Evolutionary conservation across 2,113 vertebrate genomes (phyloP).

Genomic region (Galbula dea): DNA sequence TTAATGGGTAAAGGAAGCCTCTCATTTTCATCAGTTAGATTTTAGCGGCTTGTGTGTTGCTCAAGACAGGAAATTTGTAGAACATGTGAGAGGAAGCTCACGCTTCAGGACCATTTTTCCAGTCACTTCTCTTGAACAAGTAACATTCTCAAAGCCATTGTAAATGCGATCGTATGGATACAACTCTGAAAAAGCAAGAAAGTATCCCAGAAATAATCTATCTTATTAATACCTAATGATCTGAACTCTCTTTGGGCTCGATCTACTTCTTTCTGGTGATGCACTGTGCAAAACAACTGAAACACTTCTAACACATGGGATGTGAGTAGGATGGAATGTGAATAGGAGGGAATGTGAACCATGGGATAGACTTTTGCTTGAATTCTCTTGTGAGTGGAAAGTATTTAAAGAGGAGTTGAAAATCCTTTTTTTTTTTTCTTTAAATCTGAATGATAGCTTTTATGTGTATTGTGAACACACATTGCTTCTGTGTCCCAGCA

Average conservation of each 20-base stretch:
- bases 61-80: not conserved
- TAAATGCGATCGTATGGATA: not conserved
- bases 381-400: conserved; percentile 21
- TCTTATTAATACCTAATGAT: not conserved
- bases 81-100: not conserved
- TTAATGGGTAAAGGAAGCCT: not conserved
- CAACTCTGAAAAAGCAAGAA: not conserved
- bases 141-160: not conserved
- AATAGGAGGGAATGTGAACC: conserved; percentile 2
- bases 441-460: not conserved
- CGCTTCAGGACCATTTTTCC: not conserved
- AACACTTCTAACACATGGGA: not conserved
- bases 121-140: not conserved
- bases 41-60: not conserved
- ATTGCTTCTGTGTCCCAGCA: not conserved
- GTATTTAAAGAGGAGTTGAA: not conserved
- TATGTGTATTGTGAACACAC: not conserved
- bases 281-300: not conserved
- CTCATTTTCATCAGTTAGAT: not conserved
- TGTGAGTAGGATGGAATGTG: conserved; percentile 4
- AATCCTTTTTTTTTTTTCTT: not conserved
- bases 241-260: not conserved
- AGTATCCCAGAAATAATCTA: not conserved
- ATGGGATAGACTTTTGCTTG: not conserved
- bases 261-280: not conserved